Percentiles rank a stretch among this genome's conserved stretches.
Conservation (phyloP, 2,797 vertebrate genomes). For the Coendou prehensilis region DNA sequence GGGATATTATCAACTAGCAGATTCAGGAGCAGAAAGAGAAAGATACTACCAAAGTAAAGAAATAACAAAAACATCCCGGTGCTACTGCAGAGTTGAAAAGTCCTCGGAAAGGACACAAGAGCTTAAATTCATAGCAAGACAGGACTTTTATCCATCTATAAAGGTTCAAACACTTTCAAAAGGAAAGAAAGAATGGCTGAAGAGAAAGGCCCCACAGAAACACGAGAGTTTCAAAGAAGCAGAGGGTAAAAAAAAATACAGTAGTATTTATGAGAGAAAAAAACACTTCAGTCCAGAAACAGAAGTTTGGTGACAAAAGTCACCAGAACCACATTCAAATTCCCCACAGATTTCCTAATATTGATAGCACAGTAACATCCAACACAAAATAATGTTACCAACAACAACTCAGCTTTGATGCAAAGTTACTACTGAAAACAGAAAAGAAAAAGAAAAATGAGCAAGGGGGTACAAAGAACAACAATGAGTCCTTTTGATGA, state of each 20-base stretch:
- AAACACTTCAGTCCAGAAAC: not conserved
- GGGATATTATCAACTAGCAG: not conserved
- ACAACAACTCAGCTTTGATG: not conserved
- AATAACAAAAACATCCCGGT: not conserved
- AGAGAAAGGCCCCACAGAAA: not conserved
- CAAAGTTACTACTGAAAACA: not conserved
- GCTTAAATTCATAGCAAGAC: not conserved
- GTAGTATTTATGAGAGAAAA: not conserved
- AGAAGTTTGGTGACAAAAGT: not conserved
- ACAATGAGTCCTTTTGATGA: not conserved
- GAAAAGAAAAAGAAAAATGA: not conserved
- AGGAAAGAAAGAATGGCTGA: not conserved
- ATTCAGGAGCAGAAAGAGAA: not conserved
- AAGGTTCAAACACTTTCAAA: not conserved
- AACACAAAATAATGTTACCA: not conserved
- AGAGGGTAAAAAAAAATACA: not conserved
- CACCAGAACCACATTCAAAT: not conserved
- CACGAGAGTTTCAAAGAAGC: not conserved
- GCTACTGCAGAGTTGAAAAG: not conserved
- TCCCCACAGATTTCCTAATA: constrained; percentile 12
- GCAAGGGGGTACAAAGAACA: not conserved
- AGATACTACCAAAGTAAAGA: not conserved
- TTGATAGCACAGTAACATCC: not conserved
- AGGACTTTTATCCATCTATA: not conserved
- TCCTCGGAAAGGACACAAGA: not conserved